Base-by-base conservation (phyloP, 2,888 invertebrate genomes). In the Agrotis clavis region DNA sequence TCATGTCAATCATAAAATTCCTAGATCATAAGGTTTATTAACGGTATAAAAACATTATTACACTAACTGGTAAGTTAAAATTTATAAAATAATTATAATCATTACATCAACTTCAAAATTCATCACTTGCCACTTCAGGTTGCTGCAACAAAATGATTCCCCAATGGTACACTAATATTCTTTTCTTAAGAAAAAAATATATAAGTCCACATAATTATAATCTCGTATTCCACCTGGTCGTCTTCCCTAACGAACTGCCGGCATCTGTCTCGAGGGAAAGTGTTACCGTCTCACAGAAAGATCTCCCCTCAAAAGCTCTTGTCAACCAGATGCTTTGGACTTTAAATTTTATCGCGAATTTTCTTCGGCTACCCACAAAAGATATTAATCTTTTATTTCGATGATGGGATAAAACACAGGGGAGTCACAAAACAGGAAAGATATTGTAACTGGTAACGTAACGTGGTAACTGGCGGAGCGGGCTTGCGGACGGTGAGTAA, bases 281-380 rank as follows among this genome's bases (percentile, higher is more conserved):
- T 53, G 77, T 77, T 85, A 74, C 74, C 67, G 67, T 41, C 73
- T 71, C 65, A 61, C 45, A 63, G 57, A 67, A 76, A 66, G 65
- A 51, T 82, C 82, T 71, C 56, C 65, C 71, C 30, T 25, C 59
- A 72, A 74, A 79, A 63, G 54, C 79, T 74, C 76, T 75, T 82
- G 76, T 68, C 82, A 81, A 67, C 66, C 81, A 76, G 74, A 70
- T 72, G 76, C 71, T 72, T 79, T 82, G 66, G 79, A 69, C 68
- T 82, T 85, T 82, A 82, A 84, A 72, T 61, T 79, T 70, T 82
- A 75, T 79, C 67, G 54, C 50, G 53, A 70, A 67, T 68, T 81
- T 81, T 71, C 75, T 70, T 60, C 25, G 50, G 21, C 45, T 11
- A 41, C 16, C 41, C 21, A 53, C 57, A 69, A 82, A 82, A 65